Base-by-base conservation (phyloP, 2,888 invertebrate genomes). In the Nowickia ferox region DNA sequence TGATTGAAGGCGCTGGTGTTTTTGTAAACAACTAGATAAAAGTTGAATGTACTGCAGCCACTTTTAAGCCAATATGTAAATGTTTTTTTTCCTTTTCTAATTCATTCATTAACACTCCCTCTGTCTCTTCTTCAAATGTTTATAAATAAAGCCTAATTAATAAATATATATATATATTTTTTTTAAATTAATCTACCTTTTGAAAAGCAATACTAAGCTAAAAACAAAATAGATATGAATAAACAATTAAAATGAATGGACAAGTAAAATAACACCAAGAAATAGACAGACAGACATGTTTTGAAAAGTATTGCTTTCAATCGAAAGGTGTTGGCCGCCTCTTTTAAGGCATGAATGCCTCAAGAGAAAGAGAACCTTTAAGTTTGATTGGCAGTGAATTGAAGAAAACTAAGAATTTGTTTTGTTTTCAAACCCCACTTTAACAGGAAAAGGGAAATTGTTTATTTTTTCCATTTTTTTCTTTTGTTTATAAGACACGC, bases 371-470 rank as follows among this genome's bases (percentile, higher is more conserved):
- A 10, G 19, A 72, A 19, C 63, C 11, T 63, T 19, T 19, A 5
- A 4, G 40, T 68, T 59, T 57, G 19, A 44, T 78, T 61, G 42
- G 51, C 22, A 44, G 8, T 22, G 13, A 42, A 6, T 0, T 48
- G 46, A 65, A 66, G 13, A 19, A 8, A 17, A 17, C 13, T 2
- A 74, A 46, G n/a, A 19, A 30, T 48, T 74, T 30, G 30, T 48
- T 46, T 63, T 48, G 38, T 80, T 66, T 63, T 66, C 30, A 55
- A 69, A 63, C 71, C 55, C 82, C 55, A 83, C 82, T 71, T 75
- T 66, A 61, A 69, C 84, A 81, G 84, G 84, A 85, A 85, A 81
- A 85, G 84, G 81, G 84, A 85, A 85, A 81, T 85, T 78, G 77
- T 84, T 75, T 46, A 19, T 44, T 53, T 69, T 30, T 19, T 53